phyloP scores from a whole-genome alignment of 2,797 vertebrate species.

The Silurus lanzhouensis region DNA sequence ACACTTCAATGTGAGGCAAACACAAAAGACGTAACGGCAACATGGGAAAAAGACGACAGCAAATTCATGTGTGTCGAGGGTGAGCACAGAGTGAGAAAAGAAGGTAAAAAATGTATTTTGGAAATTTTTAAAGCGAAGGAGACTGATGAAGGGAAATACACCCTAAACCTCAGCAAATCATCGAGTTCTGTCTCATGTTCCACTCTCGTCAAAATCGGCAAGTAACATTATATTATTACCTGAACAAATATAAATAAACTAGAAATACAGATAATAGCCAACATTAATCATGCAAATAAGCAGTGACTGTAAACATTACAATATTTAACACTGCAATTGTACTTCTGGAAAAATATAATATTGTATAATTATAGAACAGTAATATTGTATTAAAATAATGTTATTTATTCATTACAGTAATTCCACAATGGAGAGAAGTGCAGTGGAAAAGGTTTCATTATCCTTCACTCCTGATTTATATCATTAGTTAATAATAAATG shows the following conservation, averaged over 20 bases:
- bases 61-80: background rate
- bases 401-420: background rate
- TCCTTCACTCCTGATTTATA: background rate
- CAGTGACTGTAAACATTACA: background rate
- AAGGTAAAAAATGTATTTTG: background rate
- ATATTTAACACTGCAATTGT: background rate
- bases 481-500: background rate
- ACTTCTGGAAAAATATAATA: background rate
- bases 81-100: no score
- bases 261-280: background rate
- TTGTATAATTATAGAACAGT: background rate
- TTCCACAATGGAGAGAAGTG: background rate
- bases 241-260: background rate
- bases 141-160: conserved; percentile 11
- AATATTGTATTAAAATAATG: background rate
- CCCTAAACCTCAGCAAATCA: background rate
- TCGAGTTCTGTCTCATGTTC: background rate
- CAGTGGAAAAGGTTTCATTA: background rate
- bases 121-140: background rate
- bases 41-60: no score
- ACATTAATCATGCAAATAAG: background rate
- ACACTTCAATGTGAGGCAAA: no score
- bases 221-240: background rate
- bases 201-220: background rate
- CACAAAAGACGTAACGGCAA: no score